Conservation (phyloP, 2,113 vertebrate species). For the Bufo gargarizans region DNA sequence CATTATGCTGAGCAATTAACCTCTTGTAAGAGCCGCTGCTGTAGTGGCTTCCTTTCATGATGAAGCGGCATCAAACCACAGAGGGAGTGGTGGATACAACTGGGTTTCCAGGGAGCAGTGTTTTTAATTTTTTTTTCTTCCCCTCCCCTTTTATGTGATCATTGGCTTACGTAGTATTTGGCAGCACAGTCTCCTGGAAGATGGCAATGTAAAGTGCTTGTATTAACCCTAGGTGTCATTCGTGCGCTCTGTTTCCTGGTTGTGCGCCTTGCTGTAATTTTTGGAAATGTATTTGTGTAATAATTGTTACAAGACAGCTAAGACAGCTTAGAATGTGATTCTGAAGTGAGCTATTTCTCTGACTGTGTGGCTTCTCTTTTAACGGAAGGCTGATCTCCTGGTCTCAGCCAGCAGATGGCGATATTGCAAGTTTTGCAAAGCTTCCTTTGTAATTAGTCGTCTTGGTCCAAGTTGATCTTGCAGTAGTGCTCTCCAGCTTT, state of each 20-base stretch:
- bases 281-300: not conserved
- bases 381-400: not conserved
- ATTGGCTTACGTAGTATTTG: not conserved
- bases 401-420: conserved; percentile 28
- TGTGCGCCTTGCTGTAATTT: not conserved
- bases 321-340: not conserved
- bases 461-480: conserved; percentile 39
- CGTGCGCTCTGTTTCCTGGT: too few species aligned
- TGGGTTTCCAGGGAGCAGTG: not conserved
- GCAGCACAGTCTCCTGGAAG: not conserved
- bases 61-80: not conserved
- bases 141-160: not conserved
- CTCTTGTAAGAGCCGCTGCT: conserved; percentile 29
- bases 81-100: conserved; percentile 45
- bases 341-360: not conserved
- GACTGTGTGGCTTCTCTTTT: not conserved
- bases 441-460: conserved; percentile 3
- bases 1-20: conserved; percentile 52
- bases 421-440: not conserved
- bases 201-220: not conserved
- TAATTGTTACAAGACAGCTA: not conserved
- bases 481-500: conserved; percentile 28
- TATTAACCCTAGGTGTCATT: not conserved
- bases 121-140: too few species aligned
- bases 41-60: conserved; percentile 22